Conservation (phyloP, 2,113 vertebrate species). For the Salvator merianae region DNA sequence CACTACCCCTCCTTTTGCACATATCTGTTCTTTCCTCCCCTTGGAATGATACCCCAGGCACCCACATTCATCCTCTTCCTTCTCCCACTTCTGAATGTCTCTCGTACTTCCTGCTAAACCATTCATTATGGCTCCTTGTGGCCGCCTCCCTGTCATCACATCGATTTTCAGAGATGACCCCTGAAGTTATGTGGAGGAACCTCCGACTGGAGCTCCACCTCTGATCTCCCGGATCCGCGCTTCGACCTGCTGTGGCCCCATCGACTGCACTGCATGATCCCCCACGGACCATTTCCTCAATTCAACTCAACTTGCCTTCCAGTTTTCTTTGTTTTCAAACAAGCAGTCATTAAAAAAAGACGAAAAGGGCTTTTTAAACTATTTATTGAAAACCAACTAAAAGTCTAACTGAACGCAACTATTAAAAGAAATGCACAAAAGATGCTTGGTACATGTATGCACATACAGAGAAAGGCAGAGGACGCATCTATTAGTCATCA, state of each 20-base stretch:
- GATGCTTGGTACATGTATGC: background rate
- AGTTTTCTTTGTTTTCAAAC: background rate
- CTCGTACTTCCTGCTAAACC: background rate
- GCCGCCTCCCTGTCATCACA: background rate
- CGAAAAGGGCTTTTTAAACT: background rate
- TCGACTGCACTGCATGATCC: too few species aligned
- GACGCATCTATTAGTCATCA: background rate
- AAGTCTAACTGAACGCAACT: background rate
- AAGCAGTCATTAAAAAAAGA: background rate
- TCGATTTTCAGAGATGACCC: too few species aligned
- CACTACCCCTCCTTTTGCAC: background rate
- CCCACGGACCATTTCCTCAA: background rate
- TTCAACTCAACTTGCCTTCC: background rate
- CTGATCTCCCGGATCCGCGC: too few species aligned
- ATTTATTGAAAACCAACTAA: background rate
- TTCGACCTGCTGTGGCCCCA: too few species aligned
- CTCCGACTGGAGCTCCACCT: too few species aligned
- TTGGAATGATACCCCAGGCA: too few species aligned
- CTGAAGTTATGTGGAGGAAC: too few species aligned
- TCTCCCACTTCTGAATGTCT: too few species aligned
- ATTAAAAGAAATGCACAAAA: background rate
- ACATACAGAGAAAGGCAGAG: background rate
- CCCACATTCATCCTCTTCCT: too few species aligned
- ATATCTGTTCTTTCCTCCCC: too few species aligned
- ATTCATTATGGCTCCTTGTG: background rate